Base-by-base conservation (phyloP, 2,113 vertebrate species). In the Sisor rabdophorus region DNA sequence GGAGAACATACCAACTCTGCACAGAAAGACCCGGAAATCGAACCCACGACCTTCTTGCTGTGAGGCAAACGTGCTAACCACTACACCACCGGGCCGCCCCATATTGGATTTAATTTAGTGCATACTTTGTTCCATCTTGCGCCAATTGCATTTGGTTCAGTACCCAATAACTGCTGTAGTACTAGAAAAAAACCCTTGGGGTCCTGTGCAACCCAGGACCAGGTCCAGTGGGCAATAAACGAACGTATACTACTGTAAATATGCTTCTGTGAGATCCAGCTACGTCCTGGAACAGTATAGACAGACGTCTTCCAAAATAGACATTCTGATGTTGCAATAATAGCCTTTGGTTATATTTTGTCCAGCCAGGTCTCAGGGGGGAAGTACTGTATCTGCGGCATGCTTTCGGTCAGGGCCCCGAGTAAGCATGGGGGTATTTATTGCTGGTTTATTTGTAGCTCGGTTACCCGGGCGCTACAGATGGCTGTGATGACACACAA, bases 401-500 rank as follows among this genome's bases (percentile, higher is more conserved):
- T 67, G 22, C 7, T 12, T 47, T 65, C 7, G 20, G 61, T 40
- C 4, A 12, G 60, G 13, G 16, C 19, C 19, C 50, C 16, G 73
- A 26, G 32, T 68, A 58, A 58, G 65, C 17, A n/a, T n/a, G 24
- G 3, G 30, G 8, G 44, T 63, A 44, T 72, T 63, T 75, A 73
- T 75, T 64, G 17, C 65, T 58, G 64, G 16, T 75, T 44, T 59
- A 75, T 64, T 78, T 70, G 47, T 64, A 71, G 75, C 44, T 17
- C 75, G 20, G 28, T 68, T 72, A 58, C 48, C 26, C n/a, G n/a
- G 53, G 48, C 17, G 11, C 24, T 52, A 72, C 70, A 79, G 68
- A 82, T 82, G 73, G 67, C 50, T 40, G 52, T 44, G 65, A 71
- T 67, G 80, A 79, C 71, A 73, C 36, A 50, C 32, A 71, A 22